Base-by-base conservation (phyloP, 2,888 invertebrate genomes). In the Itoplectis maculator region DNA sequence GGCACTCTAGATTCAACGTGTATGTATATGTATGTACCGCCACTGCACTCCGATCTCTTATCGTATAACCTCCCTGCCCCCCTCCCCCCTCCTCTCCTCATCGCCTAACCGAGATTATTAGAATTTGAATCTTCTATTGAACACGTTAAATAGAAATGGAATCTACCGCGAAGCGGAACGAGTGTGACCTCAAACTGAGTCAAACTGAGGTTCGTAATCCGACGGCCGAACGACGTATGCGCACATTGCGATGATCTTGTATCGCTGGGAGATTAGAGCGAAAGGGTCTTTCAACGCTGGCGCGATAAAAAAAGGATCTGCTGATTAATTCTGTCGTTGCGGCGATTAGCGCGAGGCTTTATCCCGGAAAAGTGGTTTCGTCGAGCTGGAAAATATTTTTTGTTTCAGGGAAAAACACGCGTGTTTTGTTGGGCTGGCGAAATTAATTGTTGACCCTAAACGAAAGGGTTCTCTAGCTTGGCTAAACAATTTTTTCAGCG, bases 81-180 rank as follows among this genome's bases (percentile, higher is more conserved):
- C 59, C n/a, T 7, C 37, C 37, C 37, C 15, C 59, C 2, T n/a
- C 35, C 68, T 47, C 45, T n/a, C n/a, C n/a, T n/a, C n/a, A n/a
- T n/a, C n/a, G n/a, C n/a, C n/a, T n/a, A 78, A 81, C 73, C 73
- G 68, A 73, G 68, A 81, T 81, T 81, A 81, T 81, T 77, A 81
- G 77, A 78, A 81, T 81, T 73, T 78, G 81, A 81, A 81, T 78
- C 81, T 81, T 81, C 81, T 37, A 81, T 78, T 73, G 81, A 81
- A 81, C 61, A 56, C 77, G 73, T 78, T 81, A 81, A 81, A 81
- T 77, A 78, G 77, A 78, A 81, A 81, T 78, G 77, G 77, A 77
- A 81, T 63, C 68, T 49, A 63, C 73, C 77, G 68, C 63, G 51
- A 45, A 73, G 56, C 73, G 61, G n/a, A 54, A 68, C 45, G 75